These are phyloP conservation scores for Trichomalopsis sarcophagae DNA, from an alignment of 1,140 invertebrate genomes.

Conservation along the genomic window DNA sequence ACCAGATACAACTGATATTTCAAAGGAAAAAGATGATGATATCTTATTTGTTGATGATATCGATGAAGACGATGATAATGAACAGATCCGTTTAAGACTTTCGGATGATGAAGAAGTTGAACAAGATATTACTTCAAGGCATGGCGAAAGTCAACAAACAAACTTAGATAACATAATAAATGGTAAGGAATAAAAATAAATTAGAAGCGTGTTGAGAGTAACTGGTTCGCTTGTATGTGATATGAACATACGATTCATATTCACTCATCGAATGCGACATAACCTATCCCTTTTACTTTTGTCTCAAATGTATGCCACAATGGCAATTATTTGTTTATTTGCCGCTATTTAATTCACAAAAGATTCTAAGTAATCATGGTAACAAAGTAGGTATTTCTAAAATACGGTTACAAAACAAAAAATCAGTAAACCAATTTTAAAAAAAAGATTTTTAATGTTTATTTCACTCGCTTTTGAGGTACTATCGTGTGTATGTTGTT, in stretches of 20 bases:
- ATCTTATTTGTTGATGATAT: constrained; percentile 64
- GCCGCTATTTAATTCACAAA: no score
- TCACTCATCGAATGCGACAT: not conserved
- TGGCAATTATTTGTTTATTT: no score
- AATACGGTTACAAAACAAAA: no score
- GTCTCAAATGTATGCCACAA: no score
- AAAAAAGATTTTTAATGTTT: no score
- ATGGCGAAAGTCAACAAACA: constrained; percentile 28
- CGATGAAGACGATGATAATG: constrained; percentile 64
- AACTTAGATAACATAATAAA: constrained; percentile 28
- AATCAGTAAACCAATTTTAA: no score
- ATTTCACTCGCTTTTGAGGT: no score
- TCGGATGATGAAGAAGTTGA: constrained; percentile 69
- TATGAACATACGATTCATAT: not conserved
- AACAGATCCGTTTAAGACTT: constrained; percentile 66
- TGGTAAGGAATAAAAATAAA: constrained; percentile 43
- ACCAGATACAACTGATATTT: constrained; percentile 57
- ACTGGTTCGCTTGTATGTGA: not conserved
- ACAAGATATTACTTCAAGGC: constrained; percentile 48
- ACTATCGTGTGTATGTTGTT: no score
- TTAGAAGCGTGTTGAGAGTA: constrained; percentile 8
- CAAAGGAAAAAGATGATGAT: constrained; percentile 64
- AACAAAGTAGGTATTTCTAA: no score
- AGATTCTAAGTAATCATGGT: no score
- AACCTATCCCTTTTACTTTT: not conserved